Conservation (phyloP, 2,113 vertebrate genomes). For the Callocephalon fimbriatum region DNA sequence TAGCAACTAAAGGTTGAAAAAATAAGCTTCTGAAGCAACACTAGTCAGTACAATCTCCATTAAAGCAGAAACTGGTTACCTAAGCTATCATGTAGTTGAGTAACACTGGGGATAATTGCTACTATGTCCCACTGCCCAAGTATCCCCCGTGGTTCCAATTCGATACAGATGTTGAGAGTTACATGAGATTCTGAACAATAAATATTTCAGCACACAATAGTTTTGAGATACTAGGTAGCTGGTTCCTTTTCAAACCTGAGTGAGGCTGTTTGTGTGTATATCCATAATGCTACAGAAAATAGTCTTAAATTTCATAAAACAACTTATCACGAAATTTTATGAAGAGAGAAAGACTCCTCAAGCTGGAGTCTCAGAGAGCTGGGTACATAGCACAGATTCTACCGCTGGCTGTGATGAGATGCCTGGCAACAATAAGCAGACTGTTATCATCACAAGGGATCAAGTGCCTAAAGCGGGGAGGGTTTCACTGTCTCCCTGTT, state of each 20-base stretch:
- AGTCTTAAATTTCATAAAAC: neutral
- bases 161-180: neutral
- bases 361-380: neutral
- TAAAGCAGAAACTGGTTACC: neutral
- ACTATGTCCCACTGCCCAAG: neutral
- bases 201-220: neutral
- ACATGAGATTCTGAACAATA: neutral
- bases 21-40: neutral
- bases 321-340: neutral
- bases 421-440: conserved; percentile 45
- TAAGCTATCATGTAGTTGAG: neutral
- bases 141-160: conserved; percentile 14
- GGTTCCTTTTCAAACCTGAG: neutral
- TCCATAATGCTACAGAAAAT: neutral
- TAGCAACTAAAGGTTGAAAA: neutral
- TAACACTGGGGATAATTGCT: neutral
- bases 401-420: neutral
- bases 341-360: neutral
- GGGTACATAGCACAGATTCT: neutral
- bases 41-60: neutral
- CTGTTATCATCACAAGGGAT: conserved; percentile 53
- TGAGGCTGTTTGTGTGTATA: neutral
- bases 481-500: conserved; percentile 26
- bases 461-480: neutral
- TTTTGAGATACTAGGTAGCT: neutral